Percentiles rank a stretch among this genome's conserved stretches.
phyloP scores from a whole-genome alignment of 2,797 vertebrate species.

The Protonibea diacanthus region DNA sequence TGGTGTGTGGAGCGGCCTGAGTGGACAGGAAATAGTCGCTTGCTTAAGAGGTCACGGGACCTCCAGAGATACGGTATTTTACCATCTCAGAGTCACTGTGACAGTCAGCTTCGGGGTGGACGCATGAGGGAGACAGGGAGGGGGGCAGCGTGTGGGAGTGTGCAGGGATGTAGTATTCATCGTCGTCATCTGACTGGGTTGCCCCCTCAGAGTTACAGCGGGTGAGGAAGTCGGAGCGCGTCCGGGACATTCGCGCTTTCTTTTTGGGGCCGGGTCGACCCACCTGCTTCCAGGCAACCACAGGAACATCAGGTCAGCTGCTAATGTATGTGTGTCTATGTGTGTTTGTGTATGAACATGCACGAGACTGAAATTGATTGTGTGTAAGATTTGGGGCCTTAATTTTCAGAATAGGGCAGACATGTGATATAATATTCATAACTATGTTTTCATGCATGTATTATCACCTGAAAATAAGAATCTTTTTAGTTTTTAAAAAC shows the following conservation, averaged over 20 bases:
- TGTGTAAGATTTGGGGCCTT: too few species aligned
- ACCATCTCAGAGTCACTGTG: conserved; percentile 99
- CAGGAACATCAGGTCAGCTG: conserved; percentile 68
- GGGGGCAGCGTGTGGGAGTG: conserved; percentile 91
- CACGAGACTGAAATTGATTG: not conserved
- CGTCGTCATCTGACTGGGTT: conserved; percentile 94
- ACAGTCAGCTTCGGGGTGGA: conserved; percentile 83
- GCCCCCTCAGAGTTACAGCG: conserved; percentile 96
- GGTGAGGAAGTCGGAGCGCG: conserved; percentile 98
- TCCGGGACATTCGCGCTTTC: conserved; percentile 98
- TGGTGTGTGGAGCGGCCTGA: conserved; percentile 11
- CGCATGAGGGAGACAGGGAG: conserved; percentile 75
- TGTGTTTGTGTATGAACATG: conserved; percentile 7
- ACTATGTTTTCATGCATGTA: too few species aligned
- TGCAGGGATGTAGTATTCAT: conserved; percentile 87
- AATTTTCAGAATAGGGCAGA: too few species aligned
- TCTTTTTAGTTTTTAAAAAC: too few species aligned
- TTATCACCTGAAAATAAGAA: too few species aligned
- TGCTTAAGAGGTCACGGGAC: conserved; percentile 43
- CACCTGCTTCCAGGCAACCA: conserved; percentile 88
- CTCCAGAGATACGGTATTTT: conserved; percentile 79
- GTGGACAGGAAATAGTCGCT: conserved; percentile 32
- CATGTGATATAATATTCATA: too few species aligned
- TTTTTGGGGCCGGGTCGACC: conserved; percentile 92
- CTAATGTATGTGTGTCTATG: conserved; percentile 16